A percentile compares a stretch with the other conserved stretches of the same genome.
phyloP scores from a whole-genome alignment of 2,797 vertebrate species.

The Enteromius viviparus region DNA sequence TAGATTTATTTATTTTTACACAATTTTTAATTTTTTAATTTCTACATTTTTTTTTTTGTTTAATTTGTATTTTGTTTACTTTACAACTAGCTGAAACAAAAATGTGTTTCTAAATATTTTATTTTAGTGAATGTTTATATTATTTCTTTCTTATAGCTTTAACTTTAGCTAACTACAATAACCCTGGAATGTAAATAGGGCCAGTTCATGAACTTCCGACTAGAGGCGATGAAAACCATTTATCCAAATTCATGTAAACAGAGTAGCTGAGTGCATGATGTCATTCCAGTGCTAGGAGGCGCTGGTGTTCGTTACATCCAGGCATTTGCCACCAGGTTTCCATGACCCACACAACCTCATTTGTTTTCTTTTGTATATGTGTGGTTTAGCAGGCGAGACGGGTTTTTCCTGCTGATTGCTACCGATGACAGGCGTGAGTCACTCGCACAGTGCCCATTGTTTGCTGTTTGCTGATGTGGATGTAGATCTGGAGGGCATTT shows the following conservation, averaged over 20 bases:
- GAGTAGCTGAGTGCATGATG: neutral
- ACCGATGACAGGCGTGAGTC: constrained; percentile 58
- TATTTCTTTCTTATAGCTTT: too few species aligned
- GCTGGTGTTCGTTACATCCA: neutral
- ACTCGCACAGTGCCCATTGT: constrained; percentile 60
- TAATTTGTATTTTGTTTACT: too few species aligned
- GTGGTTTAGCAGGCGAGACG: constrained; percentile 44
- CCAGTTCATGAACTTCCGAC: neutral
- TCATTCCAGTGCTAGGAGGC: constrained; percentile 17
- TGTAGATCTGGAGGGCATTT: constrained; percentile 58
- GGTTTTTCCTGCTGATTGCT: constrained; percentile 63
- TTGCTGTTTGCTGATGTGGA: constrained; percentile 67
- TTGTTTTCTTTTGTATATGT: constrained; percentile 35
- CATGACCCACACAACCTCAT: constrained; percentile 22
- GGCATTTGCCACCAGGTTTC: constrained; percentile 1
- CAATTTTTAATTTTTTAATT: too few species aligned
- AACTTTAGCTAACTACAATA: neutral
- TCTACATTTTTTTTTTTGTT: too few species aligned
- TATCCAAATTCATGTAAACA: neutral
- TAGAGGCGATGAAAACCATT: neutral
- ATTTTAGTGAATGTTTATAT: neutral
- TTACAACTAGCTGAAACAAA: neutral
- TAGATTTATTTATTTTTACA: too few species aligned
- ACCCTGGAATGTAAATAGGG: neutral
- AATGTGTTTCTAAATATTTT: neutral